These are phyloP conservation scores for Papilio aristodemus DNA, from an alignment of 1,140 invertebrate species.

Conservation along the genomic window DNA sequence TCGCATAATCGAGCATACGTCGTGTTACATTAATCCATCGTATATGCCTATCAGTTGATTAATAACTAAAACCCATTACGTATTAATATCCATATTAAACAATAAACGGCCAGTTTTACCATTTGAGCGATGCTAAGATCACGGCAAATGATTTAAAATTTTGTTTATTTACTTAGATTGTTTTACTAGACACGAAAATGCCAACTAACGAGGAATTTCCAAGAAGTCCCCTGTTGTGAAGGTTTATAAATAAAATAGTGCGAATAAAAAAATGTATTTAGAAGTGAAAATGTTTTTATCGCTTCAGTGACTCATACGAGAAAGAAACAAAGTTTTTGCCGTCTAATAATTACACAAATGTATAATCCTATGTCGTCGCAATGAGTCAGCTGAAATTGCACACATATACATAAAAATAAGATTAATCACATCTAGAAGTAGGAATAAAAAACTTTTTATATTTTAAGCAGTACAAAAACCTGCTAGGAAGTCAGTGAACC, in stretches of 20 bases:
- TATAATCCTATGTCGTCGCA: neutral
- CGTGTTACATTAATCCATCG: no score
- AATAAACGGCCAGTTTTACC: no score
- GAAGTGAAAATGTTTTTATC: neutral
- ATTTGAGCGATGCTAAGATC: no score
- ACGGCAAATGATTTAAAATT: no score
- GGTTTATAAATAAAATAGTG: neutral
- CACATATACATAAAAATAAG: neutral
- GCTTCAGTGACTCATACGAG: neutral
- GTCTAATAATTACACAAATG: slow-evolving; percentile 11
- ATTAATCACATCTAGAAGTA: neutral
- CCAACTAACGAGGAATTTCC: neutral
- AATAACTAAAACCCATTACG: no score
- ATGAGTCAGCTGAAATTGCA: neutral
- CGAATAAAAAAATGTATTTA: neutral
- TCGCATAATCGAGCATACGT: neutral
- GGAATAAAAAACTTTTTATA: neutral
- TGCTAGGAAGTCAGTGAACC: slow-evolving; percentile 5
- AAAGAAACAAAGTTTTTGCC: neutral
- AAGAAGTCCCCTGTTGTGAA: neutral
- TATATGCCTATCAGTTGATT: no score
- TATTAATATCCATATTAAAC: no score
- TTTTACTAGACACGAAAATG: no score
- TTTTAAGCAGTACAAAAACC: neutral
- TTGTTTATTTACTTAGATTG: no score